A percentile compares a stretch with the other conserved stretches of the same genome.
These are phyloP conservation scores for Falco rusticolus DNA, from an alignment of 2,797 vertebrate genomes.

Conservation along the genomic window DNA sequence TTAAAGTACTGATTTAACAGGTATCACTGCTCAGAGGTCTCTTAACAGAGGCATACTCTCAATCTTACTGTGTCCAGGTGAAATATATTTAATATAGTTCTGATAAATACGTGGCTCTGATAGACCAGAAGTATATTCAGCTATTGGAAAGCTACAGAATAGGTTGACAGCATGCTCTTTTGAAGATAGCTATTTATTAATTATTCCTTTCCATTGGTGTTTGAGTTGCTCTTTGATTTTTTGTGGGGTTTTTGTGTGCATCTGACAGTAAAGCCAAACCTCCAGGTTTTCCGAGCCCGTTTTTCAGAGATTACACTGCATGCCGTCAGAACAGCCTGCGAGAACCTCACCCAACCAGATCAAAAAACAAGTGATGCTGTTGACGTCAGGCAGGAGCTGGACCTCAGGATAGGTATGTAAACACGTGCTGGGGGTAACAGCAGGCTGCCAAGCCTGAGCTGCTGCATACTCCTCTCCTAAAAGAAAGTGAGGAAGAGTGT, in stretches of 20 bases:
- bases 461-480: not conserved
- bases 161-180: not conserved
- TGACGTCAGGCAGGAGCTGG: slow-evolving; percentile 94
- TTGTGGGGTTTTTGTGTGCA: not conserved
- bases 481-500: not conserved
- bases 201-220: not conserved
- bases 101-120: not conserved
- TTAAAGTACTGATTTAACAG: not conserved
- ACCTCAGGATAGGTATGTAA: slow-evolving; percentile 89
- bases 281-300: slow-evolving; percentile 90
- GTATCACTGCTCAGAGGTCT: not conserved
- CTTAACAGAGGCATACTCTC: not conserved
- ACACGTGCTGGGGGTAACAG: accelerated
- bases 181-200: not conserved
- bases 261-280: slow-evolving; percentile 85
- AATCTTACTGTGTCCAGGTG: not conserved
- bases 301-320: slow-evolving; percentile 95
- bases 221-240: not conserved
- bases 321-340: slow-evolving; percentile 89
- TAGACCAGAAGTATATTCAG: not conserved
- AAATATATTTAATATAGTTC: not conserved
- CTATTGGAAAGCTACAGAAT: not conserved
- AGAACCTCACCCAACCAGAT: slow-evolving; percentile 87
- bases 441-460: not conserved
- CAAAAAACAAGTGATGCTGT: slow-evolving; percentile 89